Percentiles rank a stretch among this genome's conserved stretches.
Evolutionary conservation across 2,888 invertebrate genomes (phyloP).

Genomic region (Pachycephus smyrnensis): DNA sequence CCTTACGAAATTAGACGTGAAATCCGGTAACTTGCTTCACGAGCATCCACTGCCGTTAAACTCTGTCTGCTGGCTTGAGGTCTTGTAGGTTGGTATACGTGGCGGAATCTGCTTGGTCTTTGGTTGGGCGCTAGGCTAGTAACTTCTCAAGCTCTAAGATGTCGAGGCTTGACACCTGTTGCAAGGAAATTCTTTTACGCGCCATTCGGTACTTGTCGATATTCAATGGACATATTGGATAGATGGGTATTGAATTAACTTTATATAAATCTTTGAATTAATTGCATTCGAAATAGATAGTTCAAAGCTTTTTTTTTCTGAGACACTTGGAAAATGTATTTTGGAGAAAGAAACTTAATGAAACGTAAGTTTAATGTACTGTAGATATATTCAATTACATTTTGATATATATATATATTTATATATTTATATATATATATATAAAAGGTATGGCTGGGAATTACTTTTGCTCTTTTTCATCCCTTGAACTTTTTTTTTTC

Average conservation of each 20-base stretch:
- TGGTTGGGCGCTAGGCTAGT: not conserved
- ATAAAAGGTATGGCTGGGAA: not conserved
- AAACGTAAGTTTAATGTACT: not conserved
- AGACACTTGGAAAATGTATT: not conserved
- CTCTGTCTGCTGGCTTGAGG: not conserved
- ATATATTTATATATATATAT: no score
- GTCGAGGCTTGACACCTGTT: conserved; percentile 3
- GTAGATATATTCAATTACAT: not conserved
- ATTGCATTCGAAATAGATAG: not conserved
- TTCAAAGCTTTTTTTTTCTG: not conserved
- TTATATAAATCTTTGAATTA: not conserved
- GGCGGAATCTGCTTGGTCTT: not conserved
- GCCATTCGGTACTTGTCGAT: not conserved
- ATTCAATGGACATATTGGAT: not conserved
- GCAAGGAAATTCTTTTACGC: not conserved
- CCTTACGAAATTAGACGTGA: conserved; percentile 24
- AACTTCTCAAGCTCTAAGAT: not conserved
- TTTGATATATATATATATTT: no score
- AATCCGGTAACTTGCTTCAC: not conserved
- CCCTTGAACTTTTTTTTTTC: not conserved
- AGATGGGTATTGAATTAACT: not conserved
- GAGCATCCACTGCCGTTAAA: not conserved
- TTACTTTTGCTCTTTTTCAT: not conserved
- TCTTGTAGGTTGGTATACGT: not conserved
- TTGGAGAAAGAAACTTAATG: not conserved